Conservation (phyloP, 2,888 invertebrate genomes). For the Melanostoma mellinum region DNA sequence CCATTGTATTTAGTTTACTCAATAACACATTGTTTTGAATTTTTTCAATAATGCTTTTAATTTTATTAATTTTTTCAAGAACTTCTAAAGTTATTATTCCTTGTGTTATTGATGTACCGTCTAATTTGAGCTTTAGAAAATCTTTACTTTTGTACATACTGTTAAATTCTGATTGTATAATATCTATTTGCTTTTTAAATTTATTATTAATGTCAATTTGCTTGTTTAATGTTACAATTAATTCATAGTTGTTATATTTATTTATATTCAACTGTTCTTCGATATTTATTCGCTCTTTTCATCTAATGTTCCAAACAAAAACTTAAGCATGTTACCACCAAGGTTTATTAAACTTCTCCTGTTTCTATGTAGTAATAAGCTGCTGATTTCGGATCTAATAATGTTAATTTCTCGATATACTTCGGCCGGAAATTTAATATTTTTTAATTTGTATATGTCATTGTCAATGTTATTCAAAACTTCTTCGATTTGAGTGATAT, state of each 20-base stretch:
- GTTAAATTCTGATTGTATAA: not conserved
- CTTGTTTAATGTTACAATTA: not conserved
- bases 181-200: not conserved
- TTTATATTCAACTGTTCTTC: too few relatives aligned
- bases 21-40: not conserved
- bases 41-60: not conserved
- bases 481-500: not conserved
- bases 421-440: not conserved
- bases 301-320: conserved; percentile 2
- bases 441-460: not conserved
- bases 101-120: too few relatives aligned
- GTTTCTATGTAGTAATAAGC: too few relatives aligned
- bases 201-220: not conserved
- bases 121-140: too few relatives aligned
- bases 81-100: too few relatives aligned
- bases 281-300: not conserved
- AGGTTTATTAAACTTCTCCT: not conserved
- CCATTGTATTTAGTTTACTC: not conserved
- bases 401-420: not conserved
- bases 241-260: too few relatives aligned
- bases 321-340: too few relatives aligned
- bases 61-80: too few relatives aligned
- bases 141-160: too few relatives aligned
- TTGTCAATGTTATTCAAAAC: not conserved
- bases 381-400: too few relatives aligned